These are phyloP conservation scores for Apamea epomidion DNA, from an alignment of 2,888 invertebrate species.

Conservation along the genomic window DNA sequence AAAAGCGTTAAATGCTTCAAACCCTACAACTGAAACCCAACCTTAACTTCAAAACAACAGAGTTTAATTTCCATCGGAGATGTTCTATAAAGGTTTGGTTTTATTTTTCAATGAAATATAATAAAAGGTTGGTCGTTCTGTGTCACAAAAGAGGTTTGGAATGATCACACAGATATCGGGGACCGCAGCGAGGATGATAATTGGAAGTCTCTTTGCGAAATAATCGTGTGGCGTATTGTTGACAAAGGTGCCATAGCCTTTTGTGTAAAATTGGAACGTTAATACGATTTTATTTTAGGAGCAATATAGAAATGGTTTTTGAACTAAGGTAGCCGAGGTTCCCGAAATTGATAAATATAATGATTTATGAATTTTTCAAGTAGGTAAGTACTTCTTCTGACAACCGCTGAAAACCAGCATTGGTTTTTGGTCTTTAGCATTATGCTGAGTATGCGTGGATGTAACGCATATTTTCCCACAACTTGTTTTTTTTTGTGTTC, in stretches of 20 bases:
- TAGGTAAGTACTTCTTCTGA: neutral
- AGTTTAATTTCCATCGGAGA: slow-evolving; percentile 11
- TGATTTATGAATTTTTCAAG: neutral
- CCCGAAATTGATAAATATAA: neutral
- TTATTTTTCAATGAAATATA: slow-evolving; percentile 54
- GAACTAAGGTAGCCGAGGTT: neutral
- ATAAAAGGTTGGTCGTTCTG: slow-evolving; percentile 31
- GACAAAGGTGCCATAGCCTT: slow-evolving; percentile 20
- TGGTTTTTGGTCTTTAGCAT: neutral
- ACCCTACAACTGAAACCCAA: neutral
- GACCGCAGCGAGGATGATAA: slow-evolving; percentile 42
- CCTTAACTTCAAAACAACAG: neutral
- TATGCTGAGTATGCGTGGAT: neutral
- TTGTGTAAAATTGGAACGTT: slow-evolving; percentile 31
- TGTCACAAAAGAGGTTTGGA: slow-evolving; percentile 39
- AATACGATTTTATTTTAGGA: slow-evolving; percentile 25
- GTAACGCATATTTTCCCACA: neutral
- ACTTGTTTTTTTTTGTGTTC: neutral
- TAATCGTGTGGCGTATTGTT: slow-evolving; percentile 44
- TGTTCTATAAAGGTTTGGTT: slow-evolving; percentile 13
- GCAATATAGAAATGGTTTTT: neutral
- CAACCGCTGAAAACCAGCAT: neutral
- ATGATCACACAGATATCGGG: slow-evolving; percentile 43
- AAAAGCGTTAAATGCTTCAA: slow-evolving; percentile 69
- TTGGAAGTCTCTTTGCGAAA: slow-evolving; percentile 56